Percentiles rank a stretch among this genome's conserved stretches.
Conservation (phyloP, 2,888 invertebrate species). For the Xylophagus ater region DNA sequence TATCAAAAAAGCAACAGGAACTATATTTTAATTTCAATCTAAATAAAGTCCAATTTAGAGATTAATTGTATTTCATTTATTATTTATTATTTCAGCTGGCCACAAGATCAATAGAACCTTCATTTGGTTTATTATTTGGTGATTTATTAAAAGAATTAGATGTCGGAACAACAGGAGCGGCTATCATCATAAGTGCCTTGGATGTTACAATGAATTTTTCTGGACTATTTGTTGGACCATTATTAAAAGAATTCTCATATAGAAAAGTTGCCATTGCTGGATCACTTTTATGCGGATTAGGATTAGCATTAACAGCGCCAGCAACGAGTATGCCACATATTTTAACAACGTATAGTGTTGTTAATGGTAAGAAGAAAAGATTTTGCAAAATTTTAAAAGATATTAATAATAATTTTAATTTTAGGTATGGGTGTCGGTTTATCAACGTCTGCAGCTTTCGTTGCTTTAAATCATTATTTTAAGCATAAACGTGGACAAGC, state of each 20-base stretch:
- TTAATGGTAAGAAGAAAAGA: constrained; percentile 49
- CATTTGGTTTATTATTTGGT: constrained; percentile 68
- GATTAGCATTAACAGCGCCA: constrained; percentile 55
- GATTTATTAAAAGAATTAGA: constrained; percentile 55
- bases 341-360: constrained; percentile 59
- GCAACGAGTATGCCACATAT: constrained; percentile 62
- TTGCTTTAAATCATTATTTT: constrained; percentile 67
- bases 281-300: constrained; percentile 53
- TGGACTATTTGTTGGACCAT: constrained; percentile 64
- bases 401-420: neutral
- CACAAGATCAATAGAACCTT: constrained; percentile 68
- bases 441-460: constrained; percentile 65
- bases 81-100: constrained; percentile 50
- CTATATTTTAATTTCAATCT: too few relatives aligned
- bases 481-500: constrained; percentile 66
- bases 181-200: constrained; percentile 62
- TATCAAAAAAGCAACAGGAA: too few relatives aligned
- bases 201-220: constrained; percentile 71
- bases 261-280: constrained; percentile 59
- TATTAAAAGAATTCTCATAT: constrained; percentile 63
- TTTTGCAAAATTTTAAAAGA: constrained; percentile 1
- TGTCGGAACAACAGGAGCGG: constrained; percentile 64
- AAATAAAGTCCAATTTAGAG: neutral
- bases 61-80: constrained; percentile 1
- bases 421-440: constrained; percentile 65